Percentiles rank a stretch among this genome's conserved stretches.
Conservation (phyloP, 2,888 invertebrate species). For the Merodon equestris region DNA sequence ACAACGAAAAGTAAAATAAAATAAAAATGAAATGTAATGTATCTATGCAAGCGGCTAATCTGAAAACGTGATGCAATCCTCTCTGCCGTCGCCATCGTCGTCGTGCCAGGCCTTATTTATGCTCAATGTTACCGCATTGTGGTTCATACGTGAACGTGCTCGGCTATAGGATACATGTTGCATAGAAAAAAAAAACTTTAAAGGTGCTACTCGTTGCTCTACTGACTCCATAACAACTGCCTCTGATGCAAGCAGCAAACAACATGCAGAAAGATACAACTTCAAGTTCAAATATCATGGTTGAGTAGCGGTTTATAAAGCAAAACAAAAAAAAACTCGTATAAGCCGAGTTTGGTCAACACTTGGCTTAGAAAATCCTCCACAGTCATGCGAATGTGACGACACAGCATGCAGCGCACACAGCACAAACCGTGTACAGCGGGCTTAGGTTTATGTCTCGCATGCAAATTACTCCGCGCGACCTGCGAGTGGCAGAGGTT, state of each 20-base stretch:
- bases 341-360: slow-evolving; percentile 56
- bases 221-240: slow-evolving; percentile 47
- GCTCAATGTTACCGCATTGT: slow-evolving; percentile 67
- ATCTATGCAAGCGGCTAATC: slow-evolving; percentile 45
- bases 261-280: slow-evolving; percentile 48
- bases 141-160: slow-evolving; percentile 54
- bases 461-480: slow-evolving; percentile 58
- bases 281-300: slow-evolving; percentile 69
- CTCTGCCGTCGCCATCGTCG: slow-evolving; percentile 10
- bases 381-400: slow-evolving; percentile 61
- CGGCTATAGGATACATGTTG: slow-evolving; percentile 58
- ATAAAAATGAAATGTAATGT: slow-evolving; percentile 8
- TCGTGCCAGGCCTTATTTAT: slow-evolving; percentile 56
- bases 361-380: slow-evolving; percentile 62
- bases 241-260: slow-evolving; percentile 58
- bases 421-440: neutral
- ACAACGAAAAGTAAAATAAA: slow-evolving; percentile 30
- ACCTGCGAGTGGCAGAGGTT: neutral
- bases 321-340: slow-evolving; percentile 22
- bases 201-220: slow-evolving; percentile 53
- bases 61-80: slow-evolving; percentile 65
- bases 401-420: slow-evolving; percentile 32
- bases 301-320: slow-evolving; percentile 61
- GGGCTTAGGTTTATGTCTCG: slow-evolving; percentile 39
- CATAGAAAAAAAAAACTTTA: slow-evolving; percentile 25